Conservation (phyloP, 2,797 vertebrate genomes). For the Gymnoscopelus braueri region DNA sequence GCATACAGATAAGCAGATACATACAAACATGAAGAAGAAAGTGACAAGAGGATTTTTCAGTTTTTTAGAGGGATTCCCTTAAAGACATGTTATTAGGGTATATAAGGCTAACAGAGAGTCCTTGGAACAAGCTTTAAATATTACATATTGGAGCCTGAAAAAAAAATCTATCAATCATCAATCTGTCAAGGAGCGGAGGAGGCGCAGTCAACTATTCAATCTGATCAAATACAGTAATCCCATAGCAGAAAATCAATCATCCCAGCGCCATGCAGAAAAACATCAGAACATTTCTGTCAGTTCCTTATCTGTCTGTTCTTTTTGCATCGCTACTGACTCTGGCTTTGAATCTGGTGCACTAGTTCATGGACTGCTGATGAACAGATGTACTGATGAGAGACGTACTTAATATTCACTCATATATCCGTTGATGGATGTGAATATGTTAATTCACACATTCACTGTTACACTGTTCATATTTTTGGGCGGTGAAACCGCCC, state of each 20-base stretch:
- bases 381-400: too few relatives aligned
- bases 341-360: too few relatives aligned
- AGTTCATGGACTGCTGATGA: too few relatives aligned
- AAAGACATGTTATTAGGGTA: slow-evolving; percentile 1
- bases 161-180: slow-evolving; percentile 26
- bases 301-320: slow-evolving; percentile 19
- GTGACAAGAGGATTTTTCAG: slow-evolving; percentile 8
- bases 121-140: slow-evolving; percentile 20
- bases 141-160: slow-evolving; percentile 7
- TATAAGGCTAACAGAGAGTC: slow-evolving; percentile 2
- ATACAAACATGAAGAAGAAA: slow-evolving; percentile 13
- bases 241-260: slow-evolving; percentile 17
- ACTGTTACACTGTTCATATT: too few relatives aligned
- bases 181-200: slow-evolving; percentile 2
- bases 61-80: slow-evolving; percentile 4
- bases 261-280: slow-evolving; percentile 38
- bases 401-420: too few relatives aligned
- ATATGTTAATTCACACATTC: too few relatives aligned
- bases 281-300: slow-evolving; percentile 24
- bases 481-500: too few relatives aligned
- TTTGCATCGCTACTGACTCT: too few relatives aligned
- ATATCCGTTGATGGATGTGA: too few relatives aligned
- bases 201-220: slow-evolving; percentile 6
- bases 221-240: slow-evolving; percentile 44
- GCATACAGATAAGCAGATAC: slow-evolving; percentile 18